phyloP scores from a whole-genome alignment of 30 jellyfish, hydroid and myxozoan species.

The Cassiopea xamachana region DNA sequence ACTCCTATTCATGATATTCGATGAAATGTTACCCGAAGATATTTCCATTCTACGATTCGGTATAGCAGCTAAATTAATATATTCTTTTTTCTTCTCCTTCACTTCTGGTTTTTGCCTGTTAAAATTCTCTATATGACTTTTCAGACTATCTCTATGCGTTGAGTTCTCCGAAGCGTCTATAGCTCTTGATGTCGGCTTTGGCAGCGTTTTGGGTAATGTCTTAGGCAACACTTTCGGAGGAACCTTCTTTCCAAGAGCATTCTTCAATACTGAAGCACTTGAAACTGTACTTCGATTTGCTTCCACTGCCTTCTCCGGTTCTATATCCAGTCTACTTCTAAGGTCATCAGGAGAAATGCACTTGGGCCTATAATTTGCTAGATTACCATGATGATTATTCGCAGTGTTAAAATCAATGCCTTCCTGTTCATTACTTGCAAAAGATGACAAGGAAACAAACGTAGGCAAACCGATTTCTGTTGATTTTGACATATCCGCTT shows the following conservation, averaged over 20 bases:
- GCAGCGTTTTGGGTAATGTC: constrained; percentile 32
- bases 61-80: constrained; percentile 27
- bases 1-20: constrained; percentile 37
- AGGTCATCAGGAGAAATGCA: constrained; percentile 51
- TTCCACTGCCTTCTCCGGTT: not conserved
- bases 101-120: not conserved
- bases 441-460: not conserved
- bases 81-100: constrained; percentile 24
- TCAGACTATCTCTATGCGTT: constrained; percentile 21
- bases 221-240: constrained; percentile 44
- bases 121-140: constrained; percentile 18
- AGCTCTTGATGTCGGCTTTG: constrained; percentile 10
- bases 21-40: constrained; percentile 39
- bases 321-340: constrained; percentile 4
- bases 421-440: not conserved
- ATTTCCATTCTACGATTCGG: constrained; percentile 44
- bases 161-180: not conserved
- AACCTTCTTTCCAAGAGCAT: constrained; percentile 18
- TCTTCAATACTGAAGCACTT: constrained; percentile 31
- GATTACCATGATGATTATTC: not conserved
- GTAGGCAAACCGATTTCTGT: not conserved
- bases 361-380: constrained; percentile 37
- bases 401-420: not conserved
- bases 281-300: not conserved
- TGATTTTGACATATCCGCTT: not conserved